A percentile compares a stretch with the other conserved stretches of the same genome.
Evolutionary conservation across 2,113 vertebrate genomes (phyloP).

Genomic region (Sialia sialis): DNA sequence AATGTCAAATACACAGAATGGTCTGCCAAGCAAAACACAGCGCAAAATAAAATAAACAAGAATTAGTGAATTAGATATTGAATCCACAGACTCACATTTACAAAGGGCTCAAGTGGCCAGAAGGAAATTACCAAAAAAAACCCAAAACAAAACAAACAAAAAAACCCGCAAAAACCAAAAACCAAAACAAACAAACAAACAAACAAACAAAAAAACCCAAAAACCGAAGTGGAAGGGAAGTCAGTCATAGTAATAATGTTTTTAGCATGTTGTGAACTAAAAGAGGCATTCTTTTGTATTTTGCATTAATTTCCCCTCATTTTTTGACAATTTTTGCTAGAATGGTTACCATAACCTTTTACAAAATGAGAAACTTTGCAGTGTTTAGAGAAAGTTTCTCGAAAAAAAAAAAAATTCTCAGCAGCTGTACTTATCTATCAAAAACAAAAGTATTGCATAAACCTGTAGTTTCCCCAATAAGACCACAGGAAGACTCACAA

Average conservation of each 20-base stretch:
- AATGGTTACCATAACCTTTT: not conserved
- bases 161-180: too few relatives aligned
- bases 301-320: not conserved
- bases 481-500: not conserved
- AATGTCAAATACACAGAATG: not conserved
- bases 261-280: not conserved
- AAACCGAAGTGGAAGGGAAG: not conserved
- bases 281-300: not conserved
- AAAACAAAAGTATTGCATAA: not conserved
- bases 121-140: not conserved
- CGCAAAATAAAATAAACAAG: not conserved
- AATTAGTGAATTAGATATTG: not conserved
- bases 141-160: not conserved
- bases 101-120: not conserved
- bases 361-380: not conserved
- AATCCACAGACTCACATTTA: not conserved
- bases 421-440: not conserved
- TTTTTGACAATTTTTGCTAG: not conserved
- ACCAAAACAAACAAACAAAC: too few relatives aligned
- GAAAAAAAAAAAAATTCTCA: not conserved
- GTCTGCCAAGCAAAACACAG: not conserved
- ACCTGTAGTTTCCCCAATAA: not conserved
- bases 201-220: too few relatives aligned
- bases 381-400: not conserved
- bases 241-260: not conserved